A percentile compares a stretch with the other conserved stretches of the same genome.
These are phyloP conservation scores for Thunnus albacares DNA, from an alignment of 2,797 vertebrate species.

Conservation along the genomic window DNA sequence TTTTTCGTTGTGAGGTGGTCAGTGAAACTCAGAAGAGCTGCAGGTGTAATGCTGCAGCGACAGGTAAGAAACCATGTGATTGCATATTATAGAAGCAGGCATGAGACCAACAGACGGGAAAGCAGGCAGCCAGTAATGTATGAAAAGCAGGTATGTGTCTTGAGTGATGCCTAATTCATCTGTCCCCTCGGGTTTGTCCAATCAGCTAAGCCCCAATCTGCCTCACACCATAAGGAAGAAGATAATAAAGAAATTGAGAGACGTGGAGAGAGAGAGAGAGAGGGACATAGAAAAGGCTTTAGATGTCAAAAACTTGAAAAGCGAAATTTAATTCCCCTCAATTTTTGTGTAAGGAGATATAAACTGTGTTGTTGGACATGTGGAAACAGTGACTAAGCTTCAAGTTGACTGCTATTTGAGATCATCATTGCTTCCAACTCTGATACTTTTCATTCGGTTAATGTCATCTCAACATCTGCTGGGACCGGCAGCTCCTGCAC, in stretches of 20 bases:
- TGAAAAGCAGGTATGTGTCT: slow-evolving; percentile 29
- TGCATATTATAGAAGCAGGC: not conserved
- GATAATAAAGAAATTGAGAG: slow-evolving; percentile 38
- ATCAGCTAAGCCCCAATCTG: slow-evolving; percentile 56
- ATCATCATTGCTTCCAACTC: no score
- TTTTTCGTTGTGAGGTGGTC: not conserved
- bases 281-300: slow-evolving; percentile 2
- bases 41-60: slow-evolving; percentile 4
- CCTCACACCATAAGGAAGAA: slow-evolving; percentile 35
- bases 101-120: slow-evolving; percentile 14
- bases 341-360: no score
- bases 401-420: no score
- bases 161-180: slow-evolving; percentile 50
- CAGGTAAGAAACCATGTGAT: slow-evolving; percentile 28
- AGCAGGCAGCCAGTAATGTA: not conserved
- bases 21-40: slow-evolving; percentile 2
- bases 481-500: no score
- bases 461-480: no score
- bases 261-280: not conserved
- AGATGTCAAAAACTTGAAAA: not conserved
- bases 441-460: no score
- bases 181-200: slow-evolving; percentile 45
- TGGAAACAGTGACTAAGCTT: no score
- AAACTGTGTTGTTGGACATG: no score
- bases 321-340: no score